A percentile compares a stretch with the other conserved stretches of the same genome.
Evolutionary conservation across 2,113 vertebrate species (phyloP).

Genomic region (Nesoenas mayeri): DNA sequence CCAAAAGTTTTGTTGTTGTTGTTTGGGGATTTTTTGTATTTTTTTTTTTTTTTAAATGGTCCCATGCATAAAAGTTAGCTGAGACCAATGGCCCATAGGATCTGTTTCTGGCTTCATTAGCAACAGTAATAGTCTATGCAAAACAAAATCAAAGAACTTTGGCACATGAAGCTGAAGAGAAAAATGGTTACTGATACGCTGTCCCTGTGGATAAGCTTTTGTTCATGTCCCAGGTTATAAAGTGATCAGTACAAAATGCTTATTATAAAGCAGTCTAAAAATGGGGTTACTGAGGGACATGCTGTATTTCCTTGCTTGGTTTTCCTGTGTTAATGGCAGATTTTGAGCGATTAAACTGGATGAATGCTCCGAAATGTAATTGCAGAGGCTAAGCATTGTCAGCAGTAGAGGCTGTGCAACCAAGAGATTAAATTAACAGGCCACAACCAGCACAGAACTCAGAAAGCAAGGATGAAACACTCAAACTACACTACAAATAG

Average conservation of each 20-base stretch:
- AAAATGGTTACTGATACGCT: background rate
- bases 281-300: background rate
- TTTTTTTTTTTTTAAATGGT: background rate
- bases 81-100: background rate
- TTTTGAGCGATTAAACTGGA: background rate
- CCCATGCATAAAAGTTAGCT: background rate
- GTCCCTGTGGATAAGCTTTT: background rate
- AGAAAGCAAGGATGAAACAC: background rate
- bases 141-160: background rate
- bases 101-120: background rate
- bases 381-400: background rate
- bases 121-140: background rate
- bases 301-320: background rate
- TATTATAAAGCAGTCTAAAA: background rate
- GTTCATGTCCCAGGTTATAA: background rate
- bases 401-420: background rate
- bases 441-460: background rate
- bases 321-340: background rate
- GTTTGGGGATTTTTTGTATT: too few relatives aligned
- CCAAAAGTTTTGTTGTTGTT: accelerated
- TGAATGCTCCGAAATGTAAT: background rate
- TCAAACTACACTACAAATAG: background rate
- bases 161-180: background rate
- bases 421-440: background rate
- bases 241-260: background rate